Evolutionary conservation across 2,797 vertebrate genomes (phyloP).

Genomic region (Melanitta fusca): DNA sequence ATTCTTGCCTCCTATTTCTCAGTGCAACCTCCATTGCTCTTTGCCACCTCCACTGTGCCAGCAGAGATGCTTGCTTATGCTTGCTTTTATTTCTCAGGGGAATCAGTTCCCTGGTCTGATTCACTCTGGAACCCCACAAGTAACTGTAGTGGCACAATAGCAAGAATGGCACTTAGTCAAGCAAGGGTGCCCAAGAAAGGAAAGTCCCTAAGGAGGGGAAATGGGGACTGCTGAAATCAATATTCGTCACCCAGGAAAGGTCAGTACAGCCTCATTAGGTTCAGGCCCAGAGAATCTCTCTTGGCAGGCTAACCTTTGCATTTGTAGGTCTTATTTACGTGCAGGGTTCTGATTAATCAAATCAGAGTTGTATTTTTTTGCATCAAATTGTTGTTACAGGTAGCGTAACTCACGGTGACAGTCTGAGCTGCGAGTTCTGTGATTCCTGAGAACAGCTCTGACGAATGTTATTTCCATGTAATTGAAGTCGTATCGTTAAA

Average conservation of each 20-base stretch:
- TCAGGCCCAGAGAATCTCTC: neutral
- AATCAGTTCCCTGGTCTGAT: neutral
- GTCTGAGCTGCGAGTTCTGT: neutral
- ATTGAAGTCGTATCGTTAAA: constrained; percentile 35
- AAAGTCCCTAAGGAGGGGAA: neutral
- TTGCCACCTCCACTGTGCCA: neutral
- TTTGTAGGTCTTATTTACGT: neutral
- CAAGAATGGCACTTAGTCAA: neutral
- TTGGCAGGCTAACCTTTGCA: neutral
- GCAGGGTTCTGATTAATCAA: neutral
- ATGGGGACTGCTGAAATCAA: neutral
- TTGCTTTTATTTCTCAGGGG: neutral
- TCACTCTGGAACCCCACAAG: neutral
- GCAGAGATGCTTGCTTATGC: neutral
- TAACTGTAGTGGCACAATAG: neutral
- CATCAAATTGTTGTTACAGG: neutral
- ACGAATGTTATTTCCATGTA: neutral
- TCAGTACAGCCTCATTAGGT: neutral
- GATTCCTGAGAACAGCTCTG: neutral
- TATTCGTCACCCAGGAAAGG: neutral
- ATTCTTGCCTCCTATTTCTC: neutral
- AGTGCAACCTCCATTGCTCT: neutral
- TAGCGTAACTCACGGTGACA: neutral
- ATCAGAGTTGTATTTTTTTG: neutral
- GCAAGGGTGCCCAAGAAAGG: neutral